Base-by-base conservation (phyloP, 2,888 invertebrate species). In the Antheraea yamamai region DNA sequence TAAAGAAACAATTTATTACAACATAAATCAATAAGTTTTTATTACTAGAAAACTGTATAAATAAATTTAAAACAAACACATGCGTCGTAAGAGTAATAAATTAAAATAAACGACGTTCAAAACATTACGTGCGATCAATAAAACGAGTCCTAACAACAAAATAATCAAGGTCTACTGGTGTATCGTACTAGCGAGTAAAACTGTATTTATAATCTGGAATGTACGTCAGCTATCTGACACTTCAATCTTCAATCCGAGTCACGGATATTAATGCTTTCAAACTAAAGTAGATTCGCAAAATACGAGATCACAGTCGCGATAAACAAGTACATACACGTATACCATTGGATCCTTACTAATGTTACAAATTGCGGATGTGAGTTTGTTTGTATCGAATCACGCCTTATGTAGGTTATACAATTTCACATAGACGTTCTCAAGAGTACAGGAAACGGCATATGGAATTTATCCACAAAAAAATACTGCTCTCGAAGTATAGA, bases 101-200 rank as follows among this genome's bases (percentile, higher is more conserved):
- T 70, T 30, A 18, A 14, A 39, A 39, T 39, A 39, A 20, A 70
- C 70, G n/a, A 70, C 70, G 39, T 26, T 18, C 35, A 39, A 68
- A 1, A 68, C 18, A 68, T 39, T 39, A 68, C 68, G 70, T 39
- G 39, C 7, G 70, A 70, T 70, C 39, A 70, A 20, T 39, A 39
- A 70, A n/a, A 70, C 70, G 70, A 39, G 70, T 70, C 39, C 70
- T 70, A 35, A 39, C 70, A 39, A 70, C 70, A 39, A 70, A 70
- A 70, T 39, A 70, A 39, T n/a, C 70, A 70, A 70, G 70, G 70
- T 70, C 70, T 70, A 39, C 70, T 66, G 26, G 64, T 66, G 18
- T 30, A 4, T 8, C n/a, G 61, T 61, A 70, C 68, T 68, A 7
- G 70, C 39, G 35, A 70, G 70, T 39, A 39, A 70, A 39, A 70